Evolutionary conservation across 1,140 invertebrate genomes (phyloP).

Genomic region (Anadara kagoshimensis): DNA sequence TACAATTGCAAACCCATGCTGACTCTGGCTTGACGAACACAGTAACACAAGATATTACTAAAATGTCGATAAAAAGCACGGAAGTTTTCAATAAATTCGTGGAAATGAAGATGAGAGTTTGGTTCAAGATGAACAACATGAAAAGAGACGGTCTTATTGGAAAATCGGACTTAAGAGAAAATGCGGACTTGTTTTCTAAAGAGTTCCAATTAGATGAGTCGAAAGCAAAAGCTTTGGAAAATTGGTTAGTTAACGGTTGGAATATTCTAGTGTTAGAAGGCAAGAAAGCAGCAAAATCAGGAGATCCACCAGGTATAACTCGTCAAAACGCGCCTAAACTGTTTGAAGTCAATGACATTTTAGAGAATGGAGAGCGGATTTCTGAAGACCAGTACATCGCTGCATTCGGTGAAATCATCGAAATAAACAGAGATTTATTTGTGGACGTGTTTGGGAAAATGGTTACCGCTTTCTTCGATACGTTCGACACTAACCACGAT

Average conservation of each 20-base stretch:
- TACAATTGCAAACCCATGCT: no score
- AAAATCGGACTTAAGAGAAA: slow-evolving; percentile 28
- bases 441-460: slow-evolving; percentile 15
- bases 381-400: slow-evolving; percentile 27
- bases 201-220: slow-evolving; percentile 16
- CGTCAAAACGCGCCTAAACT: slow-evolving; percentile 7
- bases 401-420: slow-evolving; percentile 30
- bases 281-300: slow-evolving; percentile 4
- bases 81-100: no score
- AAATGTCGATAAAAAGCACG: no score
- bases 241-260: slow-evolving; percentile 37
- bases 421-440: slow-evolving; percentile 23
- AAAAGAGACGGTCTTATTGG: slow-evolving; percentile 26
- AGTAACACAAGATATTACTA: no score
- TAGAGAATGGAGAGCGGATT: slow-evolving; percentile 7
- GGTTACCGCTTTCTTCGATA: slow-evolving; percentile 32
- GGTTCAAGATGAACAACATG: slow-evolving; percentile 34
- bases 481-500: slow-evolving; percentile 21
- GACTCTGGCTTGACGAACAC: no score
- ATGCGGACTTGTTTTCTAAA: slow-evolving; percentile 25
- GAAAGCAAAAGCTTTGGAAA: not conserved
- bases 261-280: slow-evolving; percentile 27
- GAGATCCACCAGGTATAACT: slow-evolving; percentile 8
- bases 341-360: slow-evolving; percentile 17
- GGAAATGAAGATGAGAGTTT: slow-evolving; percentile 31